Conservation (phyloP, 2,888 invertebrate species). For the Alviniconcha strummeri region DNA sequence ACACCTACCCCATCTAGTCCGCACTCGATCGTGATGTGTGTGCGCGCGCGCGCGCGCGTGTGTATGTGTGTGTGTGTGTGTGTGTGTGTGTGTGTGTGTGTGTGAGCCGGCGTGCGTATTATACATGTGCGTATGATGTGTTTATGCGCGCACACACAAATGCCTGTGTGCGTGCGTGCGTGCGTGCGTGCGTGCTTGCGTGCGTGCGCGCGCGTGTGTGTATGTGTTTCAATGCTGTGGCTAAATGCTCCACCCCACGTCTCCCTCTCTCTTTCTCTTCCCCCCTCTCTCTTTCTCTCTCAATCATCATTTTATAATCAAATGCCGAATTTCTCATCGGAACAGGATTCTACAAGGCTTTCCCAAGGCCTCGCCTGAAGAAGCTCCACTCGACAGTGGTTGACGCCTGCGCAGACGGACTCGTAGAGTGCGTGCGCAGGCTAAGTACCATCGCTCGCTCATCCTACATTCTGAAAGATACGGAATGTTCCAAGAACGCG, state of each 20-base stretch:
- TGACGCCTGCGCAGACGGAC: slow-evolving; percentile 44
- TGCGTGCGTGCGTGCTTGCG: too few relatives aligned
- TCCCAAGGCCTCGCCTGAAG: slow-evolving; percentile 55
- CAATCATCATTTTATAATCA: not conserved
- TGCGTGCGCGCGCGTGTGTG: too few relatives aligned
- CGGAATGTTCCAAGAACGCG: slow-evolving; percentile 11
- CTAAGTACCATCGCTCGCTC: slow-evolving; percentile 41
- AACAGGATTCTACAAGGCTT: slow-evolving; percentile 47
- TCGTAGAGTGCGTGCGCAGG: slow-evolving; percentile 46
- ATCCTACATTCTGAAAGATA: slow-evolving; percentile 40
- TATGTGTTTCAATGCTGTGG: too few relatives aligned
- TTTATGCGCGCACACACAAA: not conserved
- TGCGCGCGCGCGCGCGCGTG: too few relatives aligned
- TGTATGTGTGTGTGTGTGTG: too few relatives aligned
- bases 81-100: too few relatives aligned
- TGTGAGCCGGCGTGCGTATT: too few relatives aligned
- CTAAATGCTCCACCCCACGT: too few relatives aligned
- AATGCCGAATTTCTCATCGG: not conserved
- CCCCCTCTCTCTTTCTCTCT: not conserved
- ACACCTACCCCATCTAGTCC: too few relatives aligned
- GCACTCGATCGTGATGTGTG: too few relatives aligned
- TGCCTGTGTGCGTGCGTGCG: too few relatives aligned
- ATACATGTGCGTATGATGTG: too few relatives aligned
- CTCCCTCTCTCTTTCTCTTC: not conserved
- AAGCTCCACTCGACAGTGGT: slow-evolving; percentile 41